A percentile compares a stretch with the other conserved stretches of the same genome.
Conservation (phyloP, 2,797 vertebrate species). For the Urocyon cinereoargenteus region DNA sequence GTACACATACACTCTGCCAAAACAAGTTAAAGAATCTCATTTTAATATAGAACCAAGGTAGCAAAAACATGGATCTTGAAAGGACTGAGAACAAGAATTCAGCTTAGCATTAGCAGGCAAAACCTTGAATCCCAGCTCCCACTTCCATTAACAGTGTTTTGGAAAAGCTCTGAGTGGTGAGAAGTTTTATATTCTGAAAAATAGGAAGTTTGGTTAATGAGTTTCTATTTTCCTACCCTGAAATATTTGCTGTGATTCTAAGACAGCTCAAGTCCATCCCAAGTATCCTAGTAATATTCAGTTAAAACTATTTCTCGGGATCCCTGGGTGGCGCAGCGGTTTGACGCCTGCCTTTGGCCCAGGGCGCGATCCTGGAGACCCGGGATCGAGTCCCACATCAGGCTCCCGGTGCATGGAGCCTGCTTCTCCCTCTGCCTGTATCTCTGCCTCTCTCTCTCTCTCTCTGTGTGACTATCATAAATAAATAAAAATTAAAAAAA, state of each 20-base stretch:
- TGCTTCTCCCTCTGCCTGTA: too few species aligned
- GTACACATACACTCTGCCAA: neutral
- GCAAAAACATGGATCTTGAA: neutral
- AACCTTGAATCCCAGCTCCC: neutral
- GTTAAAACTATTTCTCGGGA: neutral
- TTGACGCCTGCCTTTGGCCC: too few species aligned
- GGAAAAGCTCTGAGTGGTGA: neutral
- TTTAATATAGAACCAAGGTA: neutral
- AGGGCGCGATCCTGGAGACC: too few species aligned
- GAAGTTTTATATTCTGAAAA: neutral
- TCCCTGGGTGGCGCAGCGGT: too few species aligned
- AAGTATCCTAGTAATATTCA: neutral
- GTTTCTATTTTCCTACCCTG: neutral
- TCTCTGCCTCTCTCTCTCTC: too few species aligned
- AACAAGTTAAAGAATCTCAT: neutral
- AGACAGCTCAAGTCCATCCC: neutral
- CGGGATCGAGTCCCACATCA: too few species aligned
- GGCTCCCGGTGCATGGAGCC: too few species aligned
- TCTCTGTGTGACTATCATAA: too few species aligned
- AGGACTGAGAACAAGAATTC: neutral
- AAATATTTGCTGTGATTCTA: conserved; percentile 2
- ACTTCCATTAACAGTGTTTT: neutral
- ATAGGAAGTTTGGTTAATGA: neutral
- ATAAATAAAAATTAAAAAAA: too few species aligned
- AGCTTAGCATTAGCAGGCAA: neutral